phyloP scores from a whole-genome alignment of 2,113 vertebrate genomes.

The Bos indicus region DNA sequence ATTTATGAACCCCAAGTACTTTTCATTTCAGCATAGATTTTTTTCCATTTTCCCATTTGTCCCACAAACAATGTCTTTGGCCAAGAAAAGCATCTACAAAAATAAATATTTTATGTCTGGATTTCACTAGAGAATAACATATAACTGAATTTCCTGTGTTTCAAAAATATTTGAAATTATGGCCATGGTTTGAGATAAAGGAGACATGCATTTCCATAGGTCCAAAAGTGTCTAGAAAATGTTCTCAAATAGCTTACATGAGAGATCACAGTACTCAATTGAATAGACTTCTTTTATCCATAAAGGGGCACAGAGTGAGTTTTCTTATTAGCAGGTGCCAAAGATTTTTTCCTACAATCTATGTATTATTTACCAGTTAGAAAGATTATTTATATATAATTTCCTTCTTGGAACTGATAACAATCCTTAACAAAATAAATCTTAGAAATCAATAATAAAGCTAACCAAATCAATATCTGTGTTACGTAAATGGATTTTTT shows the following conservation, averaged over 20 bases:
- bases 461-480: background rate
- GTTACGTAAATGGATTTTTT: background rate
- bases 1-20: background rate
- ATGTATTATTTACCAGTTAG: background rate
- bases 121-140: background rate
- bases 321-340: background rate
- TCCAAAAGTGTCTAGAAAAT: background rate
- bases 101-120: background rate
- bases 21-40: background rate
- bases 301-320: background rate
- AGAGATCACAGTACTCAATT: background rate
- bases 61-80: background rate
- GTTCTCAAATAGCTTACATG: background rate
- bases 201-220: background rate
- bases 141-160: background rate
- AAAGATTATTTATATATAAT: background rate
- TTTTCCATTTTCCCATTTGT: background rate
- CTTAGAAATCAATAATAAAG: conserved; percentile 3
- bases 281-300: background rate
- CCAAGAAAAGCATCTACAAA: background rate
- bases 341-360: background rate
- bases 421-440: background rate
- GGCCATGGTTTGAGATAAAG: background rate
- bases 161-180: background rate
- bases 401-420: background rate